phyloP scores from a whole-genome alignment of 2,797 vertebrate genomes.

The Bovichtus diacanthus region DNA sequence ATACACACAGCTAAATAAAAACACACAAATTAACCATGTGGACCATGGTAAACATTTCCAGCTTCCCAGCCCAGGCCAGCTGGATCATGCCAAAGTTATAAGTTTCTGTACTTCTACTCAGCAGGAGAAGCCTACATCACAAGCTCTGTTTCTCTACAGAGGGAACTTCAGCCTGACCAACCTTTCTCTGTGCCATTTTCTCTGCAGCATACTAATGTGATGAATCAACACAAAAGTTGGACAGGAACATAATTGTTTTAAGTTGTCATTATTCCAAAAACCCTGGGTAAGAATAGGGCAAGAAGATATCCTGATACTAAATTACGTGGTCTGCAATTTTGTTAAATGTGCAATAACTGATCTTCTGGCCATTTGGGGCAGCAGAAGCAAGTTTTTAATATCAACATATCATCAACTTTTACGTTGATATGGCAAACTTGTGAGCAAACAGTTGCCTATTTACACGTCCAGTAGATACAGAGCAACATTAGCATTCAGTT shows the following conservation, averaged over 20 bases:
- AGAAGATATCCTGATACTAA: not conserved
- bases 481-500: slow-evolving; percentile 8
- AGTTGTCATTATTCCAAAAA: slow-evolving; percentile 5
- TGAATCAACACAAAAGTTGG: slow-evolving; percentile 21
- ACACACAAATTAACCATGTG: slow-evolving; percentile 78
- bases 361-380: slow-evolving; percentile 6
- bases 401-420: not conserved
- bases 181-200: slow-evolving; percentile 7
- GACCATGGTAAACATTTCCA: slow-evolving; percentile 78
- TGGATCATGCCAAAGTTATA: slow-evolving; percentile 56
- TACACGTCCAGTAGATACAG: not conserved
- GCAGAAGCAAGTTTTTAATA: not conserved
- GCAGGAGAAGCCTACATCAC: slow-evolving; percentile 24
- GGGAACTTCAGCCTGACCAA: slow-evolving; percentile 19
- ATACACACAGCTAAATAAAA: slow-evolving; percentile 81
- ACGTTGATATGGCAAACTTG: not conserved
- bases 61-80: slow-evolving; percentile 61
- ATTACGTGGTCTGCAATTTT: not conserved
- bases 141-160: slow-evolving; percentile 24
- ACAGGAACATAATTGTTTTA: not conserved
- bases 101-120: slow-evolving; percentile 33
- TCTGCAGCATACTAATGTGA: slow-evolving; percentile 7
- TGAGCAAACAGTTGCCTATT: not conserved
- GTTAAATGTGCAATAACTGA: not conserved
- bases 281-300: not conserved